Conservation (phyloP, 2,113 vertebrate species). For the Aldabrachelys gigantea region DNA sequence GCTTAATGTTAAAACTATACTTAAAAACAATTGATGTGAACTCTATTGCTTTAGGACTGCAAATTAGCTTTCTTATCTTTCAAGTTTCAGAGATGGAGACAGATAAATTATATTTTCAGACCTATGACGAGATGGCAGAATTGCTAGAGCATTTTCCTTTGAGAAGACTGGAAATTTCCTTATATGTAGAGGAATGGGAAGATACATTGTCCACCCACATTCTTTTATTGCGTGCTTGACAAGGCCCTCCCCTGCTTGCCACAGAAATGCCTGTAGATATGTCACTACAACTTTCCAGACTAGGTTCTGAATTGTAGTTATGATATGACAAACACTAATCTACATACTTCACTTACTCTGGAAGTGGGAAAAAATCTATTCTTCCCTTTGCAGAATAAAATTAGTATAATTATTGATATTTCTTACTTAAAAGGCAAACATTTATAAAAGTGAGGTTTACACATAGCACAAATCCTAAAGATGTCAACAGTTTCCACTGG, state of each 20-base stretch:
- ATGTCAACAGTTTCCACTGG: not conserved
- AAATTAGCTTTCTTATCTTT: conserved; percentile 54
- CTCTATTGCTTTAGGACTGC: conserved; percentile 37
- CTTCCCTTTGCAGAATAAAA: not conserved
- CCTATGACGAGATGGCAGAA: conserved; percentile 37
- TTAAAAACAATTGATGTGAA: conserved; percentile 1
- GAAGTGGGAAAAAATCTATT: not conserved
- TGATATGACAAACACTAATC: conserved; percentile 28
- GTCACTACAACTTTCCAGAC: conserved; percentile 34
- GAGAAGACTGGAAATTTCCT: conserved; percentile 63
- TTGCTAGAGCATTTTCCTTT: conserved; percentile 44
- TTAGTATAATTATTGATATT: not conserved
- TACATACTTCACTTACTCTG: not conserved
- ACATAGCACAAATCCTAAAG: conserved; percentile 2
- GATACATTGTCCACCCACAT: conserved; percentile 49
- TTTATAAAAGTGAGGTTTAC: not conserved
- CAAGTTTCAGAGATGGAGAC: conserved; percentile 48
- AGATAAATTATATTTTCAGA: conserved; percentile 56
- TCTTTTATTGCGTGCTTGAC: conserved; percentile 60
- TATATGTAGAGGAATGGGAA: conserved; percentile 65
- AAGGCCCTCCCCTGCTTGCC: conserved; percentile 63
- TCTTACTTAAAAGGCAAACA: not conserved
- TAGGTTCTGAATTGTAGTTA: conserved; percentile 59
- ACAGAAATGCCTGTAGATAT: conserved; percentile 45
- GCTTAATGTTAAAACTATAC: not conserved